Base-by-base conservation (phyloP, 2,113 vertebrate species). In the Hiodon alosoides region DNA sequence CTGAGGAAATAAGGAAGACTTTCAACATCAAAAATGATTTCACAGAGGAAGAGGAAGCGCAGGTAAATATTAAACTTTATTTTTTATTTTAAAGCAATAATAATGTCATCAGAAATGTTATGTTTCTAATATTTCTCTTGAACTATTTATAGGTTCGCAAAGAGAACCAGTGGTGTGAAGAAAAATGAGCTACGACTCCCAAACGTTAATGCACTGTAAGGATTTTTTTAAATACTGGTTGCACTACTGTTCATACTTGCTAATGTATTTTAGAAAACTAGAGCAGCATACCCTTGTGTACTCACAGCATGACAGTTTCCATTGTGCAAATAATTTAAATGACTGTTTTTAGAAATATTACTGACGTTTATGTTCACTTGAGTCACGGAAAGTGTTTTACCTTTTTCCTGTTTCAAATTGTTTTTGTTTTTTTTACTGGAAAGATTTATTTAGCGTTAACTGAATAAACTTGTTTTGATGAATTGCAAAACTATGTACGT, bases 21-120 rank as follows among this genome's bases (percentile, higher is more conserved):
- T 99, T 99, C 89, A 99, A 98, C 87, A 98, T 98, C 81, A 99
- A 99, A 92, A 99, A 99, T 81, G 97, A 99, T 85, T 99, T 99
- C 81, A 99, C 97, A 83, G 97, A 99, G 89, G 97, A 99, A 86
- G 97, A 99, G 61, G 97, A 98, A 90, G 96, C 96, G 88, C 97
- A 99, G 97, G 97, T 96, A 91, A 51, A 48, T 4, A 14, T 17
- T 65, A 17, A 65, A 17, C 13, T 17, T 65, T 52, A 52, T 2
- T 8, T 17, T 16, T 17, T 71, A 1, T 50, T 14, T n/a, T n/a
- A 7, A 14, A 55, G 53, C 16, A 6, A 10, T 17, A 8, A 14
- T 5, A 1, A 5, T 16, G 50, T 65, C 16, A 16, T 55, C 16
- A 9, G 4, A 5, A 52, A 6, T 13, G 7, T 11, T 10, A 13